A percentile compares a stretch with the other conserved stretches of the same genome.
Conservation (phyloP, 2,888 invertebrate species). For the Cheilosia vulpina region DNA sequence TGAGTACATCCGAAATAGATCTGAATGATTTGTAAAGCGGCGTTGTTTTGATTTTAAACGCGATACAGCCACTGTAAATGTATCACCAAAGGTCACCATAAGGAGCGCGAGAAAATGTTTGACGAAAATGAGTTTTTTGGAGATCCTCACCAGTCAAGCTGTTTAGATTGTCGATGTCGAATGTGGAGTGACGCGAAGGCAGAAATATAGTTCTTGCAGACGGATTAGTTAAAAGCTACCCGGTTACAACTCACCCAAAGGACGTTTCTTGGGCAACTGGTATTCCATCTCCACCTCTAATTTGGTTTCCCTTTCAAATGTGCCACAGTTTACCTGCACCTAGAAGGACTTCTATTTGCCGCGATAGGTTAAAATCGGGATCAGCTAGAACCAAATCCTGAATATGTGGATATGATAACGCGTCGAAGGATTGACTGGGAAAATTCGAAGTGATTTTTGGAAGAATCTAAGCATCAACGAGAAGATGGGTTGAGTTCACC, state of each 20-base stretch:
- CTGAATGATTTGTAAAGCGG: conserved; percentile 7
- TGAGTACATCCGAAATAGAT: conserved; percentile 12
- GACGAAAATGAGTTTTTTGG: conserved; percentile 24
- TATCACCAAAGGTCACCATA: conserved; percentile 32
- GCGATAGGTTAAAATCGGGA: conserved; percentile 8
- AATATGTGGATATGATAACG: not conserved
- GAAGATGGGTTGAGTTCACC: not conserved
- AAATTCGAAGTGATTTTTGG: conserved; percentile 17
- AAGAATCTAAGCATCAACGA: conserved; percentile 17
- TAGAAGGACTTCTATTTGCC: conserved; percentile 16
- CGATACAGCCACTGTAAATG: conserved; percentile 13
- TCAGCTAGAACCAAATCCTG: not conserved
- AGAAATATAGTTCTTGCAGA: not conserved
- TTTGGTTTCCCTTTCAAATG: not conserved
- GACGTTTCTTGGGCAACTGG: conserved; percentile 11
- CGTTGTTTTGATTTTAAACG: conserved; percentile 4
- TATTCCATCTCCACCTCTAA: not conserved
- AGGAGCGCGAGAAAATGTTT: conserved; percentile 25
- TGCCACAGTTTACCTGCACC: conserved; percentile 14
- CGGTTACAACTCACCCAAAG: conserved; percentile 10
- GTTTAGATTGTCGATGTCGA: not conserved
- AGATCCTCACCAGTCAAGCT: conserved; percentile 1
- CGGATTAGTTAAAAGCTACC: not conserved
- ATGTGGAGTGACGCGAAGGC: not conserved
- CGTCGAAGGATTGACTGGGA: not conserved